These are phyloP conservation scores for Deilephila elpenor DNA, from an alignment of 2,888 invertebrate species.

Conservation along the genomic window DNA sequence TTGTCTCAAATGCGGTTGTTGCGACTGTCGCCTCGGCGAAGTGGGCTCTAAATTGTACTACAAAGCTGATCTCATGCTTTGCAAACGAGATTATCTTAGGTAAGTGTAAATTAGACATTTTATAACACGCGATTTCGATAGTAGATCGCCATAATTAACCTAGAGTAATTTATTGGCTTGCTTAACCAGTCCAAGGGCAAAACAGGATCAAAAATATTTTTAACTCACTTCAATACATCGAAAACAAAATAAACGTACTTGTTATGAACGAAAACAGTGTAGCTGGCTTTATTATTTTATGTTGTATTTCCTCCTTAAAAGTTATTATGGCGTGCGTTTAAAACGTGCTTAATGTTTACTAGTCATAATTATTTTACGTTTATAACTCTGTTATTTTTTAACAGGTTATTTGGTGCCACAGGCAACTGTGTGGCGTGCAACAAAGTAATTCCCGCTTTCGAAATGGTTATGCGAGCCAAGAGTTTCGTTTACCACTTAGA, in stretches of 20 bases:
- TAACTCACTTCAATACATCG: background rate
- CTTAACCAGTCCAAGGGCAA: background rate
- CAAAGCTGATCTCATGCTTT: constrained; percentile 95
- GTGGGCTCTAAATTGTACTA: constrained; percentile 96
- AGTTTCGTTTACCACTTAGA: constrained; percentile 97
- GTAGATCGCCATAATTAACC: background rate
- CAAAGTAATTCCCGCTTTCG: constrained; percentile 97
- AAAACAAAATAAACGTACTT: constrained; percentile 23
- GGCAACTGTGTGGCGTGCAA: constrained; percentile 96
- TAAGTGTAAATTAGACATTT: constrained; percentile 54
- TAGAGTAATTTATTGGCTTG: background rate
- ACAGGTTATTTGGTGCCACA: constrained; percentile 94
- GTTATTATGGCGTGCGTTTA: constrained; percentile 54
- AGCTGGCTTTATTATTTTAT: constrained; percentile 36
- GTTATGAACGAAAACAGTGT: constrained; percentile 27
- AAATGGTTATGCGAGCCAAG: constrained; percentile 97
- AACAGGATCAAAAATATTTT: background rate
- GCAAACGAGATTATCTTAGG: constrained; percentile 97
- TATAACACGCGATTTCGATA: background rate
- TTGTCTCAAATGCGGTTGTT: constrained; percentile 96
- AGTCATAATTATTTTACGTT: constrained; percentile 60
- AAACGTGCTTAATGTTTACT: constrained; percentile 60
- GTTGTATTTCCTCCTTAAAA: constrained; percentile 48
- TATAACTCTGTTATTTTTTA: constrained; percentile 62
- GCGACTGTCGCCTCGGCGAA: constrained; percentile 96